Evolutionary conservation across 2,113 vertebrate genomes (phyloP), one percentile per base, ranked within the genome.

Genomic region (Hipposideros armiger): DNA sequence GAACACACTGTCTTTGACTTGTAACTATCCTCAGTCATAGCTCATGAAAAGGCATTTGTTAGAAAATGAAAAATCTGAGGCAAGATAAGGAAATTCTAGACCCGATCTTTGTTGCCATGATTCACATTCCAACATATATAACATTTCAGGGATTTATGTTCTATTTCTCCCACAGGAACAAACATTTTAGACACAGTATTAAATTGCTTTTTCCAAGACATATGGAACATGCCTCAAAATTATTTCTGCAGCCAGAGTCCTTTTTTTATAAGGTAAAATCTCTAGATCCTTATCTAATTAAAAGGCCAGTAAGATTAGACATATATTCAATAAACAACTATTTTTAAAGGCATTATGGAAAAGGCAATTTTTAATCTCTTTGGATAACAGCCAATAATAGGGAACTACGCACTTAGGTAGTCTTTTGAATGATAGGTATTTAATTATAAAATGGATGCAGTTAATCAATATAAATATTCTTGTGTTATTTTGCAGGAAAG

Each of bases 21-120:
- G 58, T 69, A 87, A 91, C 26, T 67, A 30, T 80, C 36, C 13
- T 95, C 20, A 72, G 10, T 81, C 73, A 45, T 24, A 85, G 36
- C 45, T 87, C 74, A 91, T 45, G 36, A 74, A 74, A 91, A 74
- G 24, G 11, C 28, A 78, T 89, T 84, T 72, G 9, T 67, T 89
- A 83, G 45, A 82, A 95, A 96, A 95, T 86, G 13, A 88, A 89
- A 91, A 93, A 78, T 76, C 47, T 89, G 52, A 88, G 17, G 3
- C 47, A 94, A 76, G 20, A 72, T 70, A 85, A 97, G 60, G 50
- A 94, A 94, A 96, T 87, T 82, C 10, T 64, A 87, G 30, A 74
- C 24, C 40, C 58, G 54, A 40, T 92, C 0, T 87, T 82, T 81
- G 40, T 87, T 86, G 28, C 36, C 42, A 80, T 64, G 45, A 92